phyloP scores from a whole-genome alignment of 2,113 vertebrate species.

The Bufo bufo region DNA sequence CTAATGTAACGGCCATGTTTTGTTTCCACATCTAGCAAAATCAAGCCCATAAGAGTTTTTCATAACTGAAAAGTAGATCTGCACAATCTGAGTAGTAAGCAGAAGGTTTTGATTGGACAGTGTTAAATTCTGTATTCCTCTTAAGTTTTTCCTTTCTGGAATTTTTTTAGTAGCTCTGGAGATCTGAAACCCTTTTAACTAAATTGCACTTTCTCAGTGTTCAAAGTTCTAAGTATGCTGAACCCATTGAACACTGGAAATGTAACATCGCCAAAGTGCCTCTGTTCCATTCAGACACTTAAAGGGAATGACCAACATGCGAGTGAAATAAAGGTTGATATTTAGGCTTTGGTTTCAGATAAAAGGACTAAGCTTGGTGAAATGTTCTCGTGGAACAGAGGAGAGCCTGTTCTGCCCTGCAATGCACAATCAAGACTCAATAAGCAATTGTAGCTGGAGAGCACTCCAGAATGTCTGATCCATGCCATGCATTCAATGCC shows the following conservation, averaged over 20 bases:
- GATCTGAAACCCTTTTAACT: constrained; percentile 57
- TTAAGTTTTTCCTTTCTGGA: background rate
- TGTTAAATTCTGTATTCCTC: background rate
- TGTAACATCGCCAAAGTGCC: constrained; percentile 66
- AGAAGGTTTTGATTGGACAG: background rate
- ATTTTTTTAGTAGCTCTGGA: constrained; percentile 56
- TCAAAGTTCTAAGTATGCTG: constrained; percentile 67
- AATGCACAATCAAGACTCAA: constrained; percentile 63
- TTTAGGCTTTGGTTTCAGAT: constrained; percentile 68
- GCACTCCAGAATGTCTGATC: constrained; percentile 58
- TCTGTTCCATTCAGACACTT: constrained; percentile 58
- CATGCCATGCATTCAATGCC: constrained; percentile 41
- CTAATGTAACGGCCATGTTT: too few relatives aligned
- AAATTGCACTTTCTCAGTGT: constrained; percentile 63
- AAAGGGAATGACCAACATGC: constrained; percentile 59
- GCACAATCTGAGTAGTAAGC: background rate
- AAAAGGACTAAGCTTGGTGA: constrained; percentile 65
- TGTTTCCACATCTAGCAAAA: too few relatives aligned
- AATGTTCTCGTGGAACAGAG: constrained; percentile 66
- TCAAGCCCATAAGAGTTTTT: too few relatives aligned
- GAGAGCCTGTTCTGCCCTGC: constrained; percentile 63
- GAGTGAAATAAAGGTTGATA: constrained; percentile 72
- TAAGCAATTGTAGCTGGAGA: constrained; percentile 62
- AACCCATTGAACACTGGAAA: constrained; percentile 68
- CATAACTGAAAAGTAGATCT: background rate